These are phyloP conservation scores for Coranthus polyacanthus DNA, from an alignment of 2,797 vertebrate genomes.

Conservation along the genomic window DNA sequence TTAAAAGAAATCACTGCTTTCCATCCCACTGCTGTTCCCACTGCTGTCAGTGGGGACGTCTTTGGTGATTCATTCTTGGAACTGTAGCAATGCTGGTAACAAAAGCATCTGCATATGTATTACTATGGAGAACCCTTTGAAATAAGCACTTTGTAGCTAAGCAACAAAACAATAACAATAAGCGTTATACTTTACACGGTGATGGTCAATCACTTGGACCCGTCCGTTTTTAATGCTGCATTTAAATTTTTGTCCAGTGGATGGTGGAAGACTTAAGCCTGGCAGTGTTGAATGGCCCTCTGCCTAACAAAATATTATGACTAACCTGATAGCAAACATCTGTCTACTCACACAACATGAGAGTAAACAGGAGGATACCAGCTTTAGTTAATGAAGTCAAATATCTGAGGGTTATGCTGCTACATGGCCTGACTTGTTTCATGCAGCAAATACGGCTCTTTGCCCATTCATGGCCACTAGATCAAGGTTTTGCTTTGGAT, in stretches of 20 bases:
- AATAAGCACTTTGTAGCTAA: conserved; percentile 39
- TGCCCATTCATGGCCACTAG: no score
- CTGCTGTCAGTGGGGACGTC: conserved; percentile 15
- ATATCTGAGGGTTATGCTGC: no score
- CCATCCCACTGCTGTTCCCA: neutral
- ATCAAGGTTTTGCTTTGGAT: neutral
- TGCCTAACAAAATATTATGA: no score
- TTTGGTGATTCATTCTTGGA: conserved; percentile 42
- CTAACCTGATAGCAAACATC: no score
- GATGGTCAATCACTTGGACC: conserved; percentile 23
- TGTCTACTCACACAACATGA: no score
- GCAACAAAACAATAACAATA: conserved; percentile 43
- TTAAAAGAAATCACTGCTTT: neutral
- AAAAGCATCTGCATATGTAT: conserved; percentile 30
- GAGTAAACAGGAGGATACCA: no score
- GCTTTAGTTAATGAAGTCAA: no score
- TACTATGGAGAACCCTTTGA: conserved; percentile 18
- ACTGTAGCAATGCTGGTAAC: conserved; percentile 32
- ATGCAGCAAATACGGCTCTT: neutral
- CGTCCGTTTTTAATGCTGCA: conserved; percentile 1
- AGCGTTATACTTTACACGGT: neutral
- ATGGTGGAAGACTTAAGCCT: neutral
- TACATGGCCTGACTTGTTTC: neutral
- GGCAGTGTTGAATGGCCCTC: neutral
- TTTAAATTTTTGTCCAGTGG: conserved; percentile 1